Conservation (phyloP, 2,797 vertebrate species). For the Okamejei kenojei region DNA sequence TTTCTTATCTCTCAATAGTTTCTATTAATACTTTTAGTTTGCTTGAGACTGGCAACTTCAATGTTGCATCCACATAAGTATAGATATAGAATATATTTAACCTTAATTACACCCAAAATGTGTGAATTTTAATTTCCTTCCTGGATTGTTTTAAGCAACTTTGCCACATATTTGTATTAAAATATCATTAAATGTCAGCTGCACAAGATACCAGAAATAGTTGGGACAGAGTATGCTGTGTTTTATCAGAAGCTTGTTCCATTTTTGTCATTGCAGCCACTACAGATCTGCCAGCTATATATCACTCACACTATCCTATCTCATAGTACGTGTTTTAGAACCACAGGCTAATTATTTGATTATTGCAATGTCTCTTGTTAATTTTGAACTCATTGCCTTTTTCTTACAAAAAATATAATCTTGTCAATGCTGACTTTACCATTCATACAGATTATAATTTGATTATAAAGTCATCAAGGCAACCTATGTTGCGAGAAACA, state of each 20-base stretch:
- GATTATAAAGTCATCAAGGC: background rate
- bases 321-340: background rate
- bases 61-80: background rate
- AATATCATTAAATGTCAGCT: background rate
- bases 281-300: constrained; percentile 34
- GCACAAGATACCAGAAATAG: constrained; percentile 28
- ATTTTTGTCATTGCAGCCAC: constrained; percentile 31
- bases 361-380: background rate
- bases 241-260: constrained; percentile 19
- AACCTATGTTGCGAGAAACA: background rate
- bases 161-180: constrained; percentile 9
- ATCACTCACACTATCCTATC: constrained; percentile 39
- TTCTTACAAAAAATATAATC: background rate
- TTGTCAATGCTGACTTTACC: background rate
- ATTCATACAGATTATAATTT: background rate
- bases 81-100: background rate
- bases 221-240: background rate
- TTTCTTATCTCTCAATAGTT: background rate
- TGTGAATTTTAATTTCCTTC: background rate
- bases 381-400: background rate
- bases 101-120: background rate
- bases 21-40: background rate
- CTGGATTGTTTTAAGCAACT: background rate
- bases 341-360: background rate
- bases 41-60: background rate